Conservation (phyloP, 2,113 vertebrate genomes). For the Okapia johnstoni region DNA sequence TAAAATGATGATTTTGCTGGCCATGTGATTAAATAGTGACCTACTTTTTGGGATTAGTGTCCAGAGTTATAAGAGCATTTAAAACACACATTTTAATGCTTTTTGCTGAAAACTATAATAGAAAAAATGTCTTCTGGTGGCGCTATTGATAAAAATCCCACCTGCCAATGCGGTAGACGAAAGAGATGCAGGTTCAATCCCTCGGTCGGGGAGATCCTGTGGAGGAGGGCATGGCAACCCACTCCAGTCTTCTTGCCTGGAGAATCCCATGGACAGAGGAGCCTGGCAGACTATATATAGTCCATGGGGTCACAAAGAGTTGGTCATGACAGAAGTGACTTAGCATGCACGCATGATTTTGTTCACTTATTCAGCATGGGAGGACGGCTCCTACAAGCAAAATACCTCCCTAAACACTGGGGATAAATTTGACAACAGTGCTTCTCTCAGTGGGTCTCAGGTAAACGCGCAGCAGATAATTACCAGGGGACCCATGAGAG, state of each 20-base stretch:
- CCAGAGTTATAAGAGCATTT: constrained; percentile 12
- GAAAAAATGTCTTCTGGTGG: neutral
- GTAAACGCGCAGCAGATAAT: neutral
- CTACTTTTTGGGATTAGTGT: constrained; percentile 9
- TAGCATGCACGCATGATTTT: neutral
- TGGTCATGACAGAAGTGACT: neutral
- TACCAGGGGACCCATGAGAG: neutral
- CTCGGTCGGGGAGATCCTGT: neutral
- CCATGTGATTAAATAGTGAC: neutral
- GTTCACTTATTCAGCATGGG: neutral
- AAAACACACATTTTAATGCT: neutral
- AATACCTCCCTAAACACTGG: neutral
- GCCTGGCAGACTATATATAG: rapidly evolving
- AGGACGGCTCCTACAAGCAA: neutral
- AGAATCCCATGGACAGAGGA: neutral
- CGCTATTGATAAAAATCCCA: neutral
- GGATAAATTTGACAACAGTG: no score
- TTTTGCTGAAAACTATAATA: constrained; percentile 5
- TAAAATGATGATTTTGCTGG: neutral
- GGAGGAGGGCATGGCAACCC: neutral
- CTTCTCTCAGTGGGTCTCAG: neutral
- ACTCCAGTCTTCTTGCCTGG: neutral
- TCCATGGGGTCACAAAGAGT: neutral
- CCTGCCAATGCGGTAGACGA: neutral
- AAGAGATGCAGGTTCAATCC: neutral